These are phyloP conservation scores for Ianthella basta DNA, from an alignment of 37 sponge, comb jelly and placozoan species.

Conservation along the genomic window DNA sequence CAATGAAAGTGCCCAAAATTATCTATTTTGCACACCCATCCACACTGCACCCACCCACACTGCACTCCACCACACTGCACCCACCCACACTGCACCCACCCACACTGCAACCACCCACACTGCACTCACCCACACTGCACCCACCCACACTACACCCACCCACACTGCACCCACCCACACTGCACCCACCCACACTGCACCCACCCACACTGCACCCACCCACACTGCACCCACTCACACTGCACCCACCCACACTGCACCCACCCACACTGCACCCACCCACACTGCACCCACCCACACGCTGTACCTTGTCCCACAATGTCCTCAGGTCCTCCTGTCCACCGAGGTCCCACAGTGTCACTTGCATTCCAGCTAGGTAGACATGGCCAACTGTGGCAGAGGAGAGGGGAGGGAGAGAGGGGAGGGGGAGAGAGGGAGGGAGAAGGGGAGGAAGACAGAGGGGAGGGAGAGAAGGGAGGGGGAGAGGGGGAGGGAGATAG, in stretches of 20 bases:
- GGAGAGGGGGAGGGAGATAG: too few relatives aligned
- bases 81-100: constrained; percentile 21
- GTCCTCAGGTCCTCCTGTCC: constrained; percentile 92
- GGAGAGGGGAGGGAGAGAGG: not conserved
- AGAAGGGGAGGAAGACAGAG: too few relatives aligned
- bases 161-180: constrained; percentile 24
- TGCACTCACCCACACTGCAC: constrained; percentile 27
- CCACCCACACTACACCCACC: constrained; percentile 24
- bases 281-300: not conserved
- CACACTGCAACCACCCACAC: constrained; percentile 26
- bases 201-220: constrained; percentile 21
- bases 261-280: not conserved
- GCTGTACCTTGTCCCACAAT: constrained; percentile 89
- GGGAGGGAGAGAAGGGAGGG: too few relatives aligned
- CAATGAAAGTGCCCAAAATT: too few relatives aligned
- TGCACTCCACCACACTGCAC: too few relatives aligned
- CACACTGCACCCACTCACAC: constrained; percentile 21
- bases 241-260: too few relatives aligned
- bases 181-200: constrained; percentile 18
- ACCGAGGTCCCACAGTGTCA: constrained; percentile 97
- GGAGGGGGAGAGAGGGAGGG: too few relatives aligned
- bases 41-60: too few relatives aligned
- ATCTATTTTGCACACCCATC: too few relatives aligned
- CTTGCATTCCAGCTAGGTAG: constrained; percentile 38
- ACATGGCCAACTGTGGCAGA: constrained; percentile 64